Evolutionary conservation across 2,888 invertebrate species (phyloP).

Genomic region (Glaucopsyche alexis): DNA sequence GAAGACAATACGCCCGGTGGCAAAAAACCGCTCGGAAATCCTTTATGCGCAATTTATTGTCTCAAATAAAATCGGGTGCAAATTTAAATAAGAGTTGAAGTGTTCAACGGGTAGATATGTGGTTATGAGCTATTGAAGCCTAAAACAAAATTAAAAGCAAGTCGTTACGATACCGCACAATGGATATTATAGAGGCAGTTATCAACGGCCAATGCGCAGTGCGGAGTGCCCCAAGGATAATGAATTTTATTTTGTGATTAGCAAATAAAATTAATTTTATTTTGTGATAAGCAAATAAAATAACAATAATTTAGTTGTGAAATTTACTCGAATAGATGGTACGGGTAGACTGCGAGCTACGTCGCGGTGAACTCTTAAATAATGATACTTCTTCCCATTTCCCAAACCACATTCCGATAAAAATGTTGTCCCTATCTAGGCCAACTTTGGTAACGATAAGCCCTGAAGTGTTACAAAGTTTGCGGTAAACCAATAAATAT

Average conservation of each 20-base stretch:
- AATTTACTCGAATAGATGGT: not conserved
- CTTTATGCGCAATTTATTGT: conserved; percentile 77
- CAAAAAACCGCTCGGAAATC: conserved; percentile 72
- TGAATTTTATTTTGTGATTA: not conserved
- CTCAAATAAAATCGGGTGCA: conserved; percentile 79
- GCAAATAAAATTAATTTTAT: not conserved
- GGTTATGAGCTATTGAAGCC: conserved; percentile 41
- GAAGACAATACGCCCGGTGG: conserved; percentile 80
- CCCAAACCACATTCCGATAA: not conserved
- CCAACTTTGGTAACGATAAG: conserved; percentile 2
- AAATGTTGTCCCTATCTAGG: not conserved
- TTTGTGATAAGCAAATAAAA: not conserved
- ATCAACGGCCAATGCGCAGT: not conserved
- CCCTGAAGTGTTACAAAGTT: not conserved
- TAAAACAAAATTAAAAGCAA: conserved; percentile 11
- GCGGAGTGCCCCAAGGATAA: not conserved
- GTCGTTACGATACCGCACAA: conserved; percentile 8
- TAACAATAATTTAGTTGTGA: not conserved
- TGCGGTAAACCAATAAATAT: conserved; percentile 10
- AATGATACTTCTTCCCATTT: not conserved
- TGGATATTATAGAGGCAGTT: not conserved
- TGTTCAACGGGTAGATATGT: conserved; percentile 52
- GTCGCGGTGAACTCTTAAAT: not conserved
- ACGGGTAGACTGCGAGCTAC: no score
- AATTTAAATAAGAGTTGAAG: conserved; percentile 73